These are phyloP conservation scores for Ischnura elegans DNA, from an alignment of 2,888 invertebrate genomes.

Conservation along the genomic window DNA sequence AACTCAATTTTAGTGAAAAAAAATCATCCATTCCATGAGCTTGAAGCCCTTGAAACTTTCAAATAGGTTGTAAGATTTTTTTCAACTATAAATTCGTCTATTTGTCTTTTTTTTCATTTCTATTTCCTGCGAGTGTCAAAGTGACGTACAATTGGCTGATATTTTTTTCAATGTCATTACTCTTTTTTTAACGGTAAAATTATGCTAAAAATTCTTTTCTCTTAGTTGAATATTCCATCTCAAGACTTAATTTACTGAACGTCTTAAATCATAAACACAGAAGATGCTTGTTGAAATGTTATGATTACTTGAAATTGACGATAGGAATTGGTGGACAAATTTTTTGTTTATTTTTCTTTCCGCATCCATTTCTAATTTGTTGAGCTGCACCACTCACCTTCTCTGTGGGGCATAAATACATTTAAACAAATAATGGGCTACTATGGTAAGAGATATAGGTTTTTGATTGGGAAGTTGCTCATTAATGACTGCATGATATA, in stretches of 20 bases:
- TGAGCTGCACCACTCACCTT: slow-evolving; percentile 40
- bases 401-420: slow-evolving; percentile 52
- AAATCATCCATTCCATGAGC: background rate
- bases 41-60: background rate
- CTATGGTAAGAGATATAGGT: slow-evolving; percentile 36
- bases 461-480: slow-evolving; percentile 1
- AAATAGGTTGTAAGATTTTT: background rate
- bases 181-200: background rate
- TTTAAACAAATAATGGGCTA: slow-evolving; percentile 36
- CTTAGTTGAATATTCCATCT: background rate
- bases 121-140: background rate
- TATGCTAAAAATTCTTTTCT: too few relatives aligned
- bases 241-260: background rate
- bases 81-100: background rate
- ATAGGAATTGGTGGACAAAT: background rate
- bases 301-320: background rate
- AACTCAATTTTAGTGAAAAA: background rate
- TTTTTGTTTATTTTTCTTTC: background rate
- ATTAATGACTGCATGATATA: slow-evolving; percentile 39
- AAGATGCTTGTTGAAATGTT: background rate
- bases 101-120: background rate
- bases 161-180: background rate
- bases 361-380: background rate
- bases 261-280: background rate
- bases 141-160: background rate